Evolutionary conservation across 2,888 invertebrate genomes (phyloP).

Genomic region (Ptychoptera contaminata): DNA sequence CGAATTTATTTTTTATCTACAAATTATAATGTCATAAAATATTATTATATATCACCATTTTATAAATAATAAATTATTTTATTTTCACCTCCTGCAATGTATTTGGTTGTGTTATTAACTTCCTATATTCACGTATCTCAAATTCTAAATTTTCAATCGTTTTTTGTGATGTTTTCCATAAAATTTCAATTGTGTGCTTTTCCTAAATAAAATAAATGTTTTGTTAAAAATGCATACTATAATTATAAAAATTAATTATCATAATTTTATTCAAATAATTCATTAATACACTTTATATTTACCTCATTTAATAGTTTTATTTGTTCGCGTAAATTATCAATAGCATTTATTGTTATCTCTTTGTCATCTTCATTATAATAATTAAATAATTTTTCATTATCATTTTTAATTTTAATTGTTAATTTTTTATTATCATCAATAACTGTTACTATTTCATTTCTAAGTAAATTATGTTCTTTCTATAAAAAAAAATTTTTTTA

Average conservation of each 20-base stretch:
- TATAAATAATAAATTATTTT: background rate
- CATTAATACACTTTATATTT: no score
- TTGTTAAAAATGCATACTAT: background rate
- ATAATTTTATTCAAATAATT: no score
- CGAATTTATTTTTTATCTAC: slow-evolving; percentile 33
- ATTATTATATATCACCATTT: background rate
- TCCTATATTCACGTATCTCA: slow-evolving; percentile 41
- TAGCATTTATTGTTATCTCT: slow-evolving; percentile 19
- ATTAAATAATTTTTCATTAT: slow-evolving; percentile 8
- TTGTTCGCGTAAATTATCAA: slow-evolving; percentile 27
- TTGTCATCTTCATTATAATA: slow-evolving; percentile 14
- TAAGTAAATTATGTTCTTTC: slow-evolving; percentile 21
- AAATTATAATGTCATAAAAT: slow-evolving; percentile 6
- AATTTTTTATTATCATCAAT: slow-evolving; percentile 26
- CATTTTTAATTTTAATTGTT: slow-evolving; percentile 16
- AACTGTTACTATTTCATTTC: slow-evolving; percentile 21
- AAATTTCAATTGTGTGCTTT: slow-evolving; percentile 43
- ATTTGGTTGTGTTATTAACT: slow-evolving; percentile 15
- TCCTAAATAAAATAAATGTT: slow-evolving; percentile 32
- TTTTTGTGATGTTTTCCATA: slow-evolving; percentile 52
- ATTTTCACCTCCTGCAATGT: slow-evolving; percentile 12
- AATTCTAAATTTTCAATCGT: slow-evolving; percentile 49
- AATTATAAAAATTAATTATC: background rate
- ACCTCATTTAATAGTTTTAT: slow-evolving; percentile 24
- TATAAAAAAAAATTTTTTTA: slow-evolving; percentile 11